A percentile compares a stretch with the other conserved stretches of the same genome.
These are phyloP conservation scores for Leptinotarsa juncta DNA, from an alignment of 2,888 invertebrate species.

Conservation along the genomic window DNA sequence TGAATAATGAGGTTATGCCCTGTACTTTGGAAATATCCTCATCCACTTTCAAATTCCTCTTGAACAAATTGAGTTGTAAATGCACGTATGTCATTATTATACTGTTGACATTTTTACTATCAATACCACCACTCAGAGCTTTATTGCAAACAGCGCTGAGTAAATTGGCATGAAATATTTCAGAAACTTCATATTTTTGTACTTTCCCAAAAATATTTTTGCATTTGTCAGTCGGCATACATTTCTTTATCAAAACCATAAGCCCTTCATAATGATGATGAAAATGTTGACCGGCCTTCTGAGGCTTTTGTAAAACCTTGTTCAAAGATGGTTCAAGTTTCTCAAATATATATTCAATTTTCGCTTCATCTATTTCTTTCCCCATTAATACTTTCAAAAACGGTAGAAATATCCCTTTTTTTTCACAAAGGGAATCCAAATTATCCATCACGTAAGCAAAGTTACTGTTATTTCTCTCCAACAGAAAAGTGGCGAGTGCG, in stretches of 20 bases:
- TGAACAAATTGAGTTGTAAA: constrained; percentile 67
- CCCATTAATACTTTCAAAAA: constrained; percentile 68
- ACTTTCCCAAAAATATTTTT: constrained; percentile 70
- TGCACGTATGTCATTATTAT: constrained; percentile 71
- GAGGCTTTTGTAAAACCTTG: constrained; percentile 76
- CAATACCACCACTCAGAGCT: constrained; percentile 60
- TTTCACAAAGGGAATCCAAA: constrained; percentile 67
- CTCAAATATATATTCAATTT: constrained; percentile 70
- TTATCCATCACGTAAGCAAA: constrained; percentile 67
- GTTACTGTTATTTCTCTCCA: constrained; percentile 69
- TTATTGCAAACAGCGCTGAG: constrained; percentile 71
- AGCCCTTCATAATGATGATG: constrained; percentile 72
- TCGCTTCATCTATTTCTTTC: constrained; percentile 66
- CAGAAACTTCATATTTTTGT: constrained; percentile 73
- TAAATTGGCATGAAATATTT: constrained; percentile 71
- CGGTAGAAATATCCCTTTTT: constrained; percentile 75
- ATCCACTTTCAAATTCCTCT: constrained; percentile 60
- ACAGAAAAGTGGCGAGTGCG: constrained; percentile 70
- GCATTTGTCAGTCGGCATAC: constrained; percentile 71
- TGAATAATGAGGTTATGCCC: constrained; percentile 48
- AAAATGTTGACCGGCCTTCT: constrained; percentile 76
- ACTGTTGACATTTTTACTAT: constrained; percentile 67
- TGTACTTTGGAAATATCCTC: constrained; percentile 47
- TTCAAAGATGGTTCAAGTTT: constrained; percentile 73
- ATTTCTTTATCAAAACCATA: constrained; percentile 70